A percentile compares a stretch with the other conserved stretches of the same genome.
phyloP scores from a whole-genome alignment of 2,888 invertebrate genomes.

The Nematopogon swammerdamellus region DNA sequence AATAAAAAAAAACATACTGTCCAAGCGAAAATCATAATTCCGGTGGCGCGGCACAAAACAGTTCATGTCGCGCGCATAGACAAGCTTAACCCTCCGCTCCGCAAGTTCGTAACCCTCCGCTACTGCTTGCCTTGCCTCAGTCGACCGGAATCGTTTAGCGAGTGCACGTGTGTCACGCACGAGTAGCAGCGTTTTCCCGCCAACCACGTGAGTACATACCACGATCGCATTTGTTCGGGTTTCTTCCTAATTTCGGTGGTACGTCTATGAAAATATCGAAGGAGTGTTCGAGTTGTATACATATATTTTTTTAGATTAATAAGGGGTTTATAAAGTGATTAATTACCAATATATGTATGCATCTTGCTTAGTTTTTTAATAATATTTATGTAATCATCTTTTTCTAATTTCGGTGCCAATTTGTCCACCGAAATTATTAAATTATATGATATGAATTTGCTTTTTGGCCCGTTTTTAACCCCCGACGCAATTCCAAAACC shows the following conservation, averaged over 20 bases:
- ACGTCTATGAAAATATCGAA: background rate
- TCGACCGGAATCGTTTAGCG: conserved; percentile 1
- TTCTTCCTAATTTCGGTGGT: conserved; percentile 1
- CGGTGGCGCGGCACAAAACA: background rate
- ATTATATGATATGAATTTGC: conserved; percentile 1
- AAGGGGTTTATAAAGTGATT: background rate
- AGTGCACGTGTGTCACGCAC: conserved; percentile 1
- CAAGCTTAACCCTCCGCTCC: too few relatives aligned
- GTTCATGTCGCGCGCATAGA: conserved; percentile 1
- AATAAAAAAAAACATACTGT: background rate
- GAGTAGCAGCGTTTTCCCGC: conserved; percentile 1
- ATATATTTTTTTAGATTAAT: background rate
- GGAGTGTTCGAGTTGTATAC: background rate
- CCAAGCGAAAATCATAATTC: background rate
- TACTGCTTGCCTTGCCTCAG: background rate
- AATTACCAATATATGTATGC: background rate
- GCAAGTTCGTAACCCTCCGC: background rate
- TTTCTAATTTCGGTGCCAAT: conserved; percentile 1
- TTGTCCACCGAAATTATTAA: background rate
- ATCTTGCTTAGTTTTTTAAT: background rate
- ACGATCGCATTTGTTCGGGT: background rate
- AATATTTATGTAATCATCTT: background rate
- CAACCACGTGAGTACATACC: conserved; percentile 1
- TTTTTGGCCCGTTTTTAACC: background rate
- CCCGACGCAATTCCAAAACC: too few relatives aligned